Conservation (phyloP, 2,797 vertebrate species). For the Poecilia velifera region DNA sequence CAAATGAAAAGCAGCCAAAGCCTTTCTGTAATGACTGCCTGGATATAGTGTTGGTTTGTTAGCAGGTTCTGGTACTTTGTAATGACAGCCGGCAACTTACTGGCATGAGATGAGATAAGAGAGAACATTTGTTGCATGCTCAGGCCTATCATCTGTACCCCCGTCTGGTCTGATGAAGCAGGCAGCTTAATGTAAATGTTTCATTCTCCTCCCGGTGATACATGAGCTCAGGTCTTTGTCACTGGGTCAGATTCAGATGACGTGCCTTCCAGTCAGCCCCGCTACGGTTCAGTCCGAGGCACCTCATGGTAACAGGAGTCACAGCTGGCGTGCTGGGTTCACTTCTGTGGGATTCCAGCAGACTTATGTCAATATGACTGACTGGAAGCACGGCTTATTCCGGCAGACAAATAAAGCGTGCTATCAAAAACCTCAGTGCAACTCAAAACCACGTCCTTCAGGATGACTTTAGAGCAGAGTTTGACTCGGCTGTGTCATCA, state of each 20-base stretch:
- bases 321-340: conserved; percentile 54
- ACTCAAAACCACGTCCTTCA: conserved; percentile 34
- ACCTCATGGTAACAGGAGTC: conserved; percentile 47
- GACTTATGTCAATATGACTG: conserved; percentile 36
- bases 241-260: conserved; percentile 43
- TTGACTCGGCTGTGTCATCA: conserved; percentile 30
- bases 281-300: conserved; percentile 29
- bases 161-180: conserved; percentile 18
- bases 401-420: conserved; percentile 52
- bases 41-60: conserved; percentile 10
- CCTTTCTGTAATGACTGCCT: neutral
- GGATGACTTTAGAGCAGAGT: conserved; percentile 11
- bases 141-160: conserved; percentile 15
- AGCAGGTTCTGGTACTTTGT: conserved; percentile 2
- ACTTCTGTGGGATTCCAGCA: conserved; percentile 57
- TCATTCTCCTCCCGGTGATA: conserved; percentile 63
- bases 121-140: conserved; percentile 33
- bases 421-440: conserved; percentile 23
- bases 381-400: conserved; percentile 21
- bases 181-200: conserved; percentile 64
- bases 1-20: neutral
- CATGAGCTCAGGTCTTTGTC: conserved; percentile 54
- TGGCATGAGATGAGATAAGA: conserved; percentile 55
- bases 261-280: conserved; percentile 50
- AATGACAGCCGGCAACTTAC: conserved; percentile 51